These are phyloP conservation scores for Gisinianus flammeolus DNA, from an alignment of 2,888 invertebrate genomes.

Conservation along the genomic window DNA sequence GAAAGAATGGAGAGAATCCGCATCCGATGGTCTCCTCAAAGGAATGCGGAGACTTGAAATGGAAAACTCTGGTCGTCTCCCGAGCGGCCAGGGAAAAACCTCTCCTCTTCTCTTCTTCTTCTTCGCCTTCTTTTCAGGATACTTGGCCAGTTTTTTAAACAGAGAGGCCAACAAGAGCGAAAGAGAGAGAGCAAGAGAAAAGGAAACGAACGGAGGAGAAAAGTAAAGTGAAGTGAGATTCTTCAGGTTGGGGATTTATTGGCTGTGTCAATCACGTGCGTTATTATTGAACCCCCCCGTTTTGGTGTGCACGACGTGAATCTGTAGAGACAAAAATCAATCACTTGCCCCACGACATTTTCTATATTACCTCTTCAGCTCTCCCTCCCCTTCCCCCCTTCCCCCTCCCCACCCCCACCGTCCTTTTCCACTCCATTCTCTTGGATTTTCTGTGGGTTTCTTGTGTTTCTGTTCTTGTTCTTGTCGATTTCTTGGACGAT, in stretches of 20 bases:
- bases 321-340: slow-evolving; percentile 40
- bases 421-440: not conserved
- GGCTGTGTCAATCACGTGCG: slow-evolving; percentile 43
- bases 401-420: not conserved
- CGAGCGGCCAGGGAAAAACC: too few species aligned
- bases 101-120: too few species aligned
- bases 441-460: not conserved
- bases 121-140: too few species aligned
- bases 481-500: too few species aligned
- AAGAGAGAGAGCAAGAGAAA: not conserved
- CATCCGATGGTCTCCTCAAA: too few species aligned
- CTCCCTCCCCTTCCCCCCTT: not conserved
- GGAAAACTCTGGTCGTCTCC: too few species aligned
- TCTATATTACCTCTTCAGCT: slow-evolving; percentile 29
- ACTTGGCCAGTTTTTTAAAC: too few species aligned
- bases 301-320: slow-evolving; percentile 40
- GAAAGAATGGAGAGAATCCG: too few species aligned
- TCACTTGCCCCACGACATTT: slow-evolving; percentile 40
- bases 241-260: slow-evolving; percentile 44
- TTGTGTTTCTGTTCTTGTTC: not conserved
- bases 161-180: too few species aligned
- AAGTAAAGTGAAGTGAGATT: not conserved
- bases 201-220: not conserved
- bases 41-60: too few species aligned
- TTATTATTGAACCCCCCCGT: slow-evolving; percentile 35